Base-by-base conservation (phyloP, 2,888 invertebrate genomes). In the Lepidochitona cinerea region DNA sequence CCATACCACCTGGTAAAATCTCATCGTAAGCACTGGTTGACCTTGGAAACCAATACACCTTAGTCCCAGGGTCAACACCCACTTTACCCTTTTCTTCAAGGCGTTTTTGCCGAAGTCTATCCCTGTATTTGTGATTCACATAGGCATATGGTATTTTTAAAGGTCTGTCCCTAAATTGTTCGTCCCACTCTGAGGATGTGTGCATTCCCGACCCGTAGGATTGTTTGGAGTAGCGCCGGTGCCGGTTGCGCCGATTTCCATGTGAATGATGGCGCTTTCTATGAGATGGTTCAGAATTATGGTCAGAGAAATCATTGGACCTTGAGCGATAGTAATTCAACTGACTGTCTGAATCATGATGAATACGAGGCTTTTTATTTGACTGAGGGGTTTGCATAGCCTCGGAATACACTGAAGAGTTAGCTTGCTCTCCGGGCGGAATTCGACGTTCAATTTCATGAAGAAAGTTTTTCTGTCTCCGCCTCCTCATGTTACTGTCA, bases 1-100 rank as follows among this genome's bases (percentile, higher is more conserved):
- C 68, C 29, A 52, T 80, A 73, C 81, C 89, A 76, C 53, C 87
- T 96, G 96, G 83, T 18, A 75, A 68, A 12, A 80, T 71, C 70
- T 84, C 80, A 70, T 81, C 83, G 71, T 84, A 84, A 68, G 83
- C 83, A 59, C 84, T 83, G n/a, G 81, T 78, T 0, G 87, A 87
- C 14, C 87, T 75, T 3, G 87, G 87, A 71, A 88, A 80, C 84
- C 85, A 85, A 70, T 49, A 49, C 49, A 49, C 49, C 49, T 49
- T 49, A 1, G 2, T 7, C 23, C 49, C 49, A 2, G 73, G 84
- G 75, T 71, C 81, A 72, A 70, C 81, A 75, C 68, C 81, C 75
- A 81, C 84, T 74, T 71, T 82, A 77, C 75, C 77, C 23, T 84
- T 84, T 72, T 85, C 83, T 52, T 83, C 80, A 71, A 82, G 81